Evolutionary conservation across 2,888 invertebrate species (phyloP), one percentile per base, ranked within the genome.

Genomic region (Erynnis tages): DNA sequence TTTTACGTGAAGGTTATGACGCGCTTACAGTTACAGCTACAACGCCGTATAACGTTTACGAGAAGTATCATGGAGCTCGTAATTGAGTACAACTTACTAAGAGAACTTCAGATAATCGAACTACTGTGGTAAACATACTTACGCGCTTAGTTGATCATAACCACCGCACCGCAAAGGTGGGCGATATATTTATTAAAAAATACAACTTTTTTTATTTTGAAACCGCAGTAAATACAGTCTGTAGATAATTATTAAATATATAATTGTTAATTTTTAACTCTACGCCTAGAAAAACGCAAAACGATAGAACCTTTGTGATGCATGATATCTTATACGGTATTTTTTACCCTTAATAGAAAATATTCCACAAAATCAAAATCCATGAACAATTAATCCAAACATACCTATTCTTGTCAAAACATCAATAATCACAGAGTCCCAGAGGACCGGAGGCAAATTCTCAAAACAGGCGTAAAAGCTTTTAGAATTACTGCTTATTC

Each of bases 401-500:
- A 25, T 32, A 58, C 54, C 48, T 49, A 55, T 67, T 70, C 67
- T 73, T 79, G 86, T 86, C 88, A 87, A 81, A 87, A 87, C 86
- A 87, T 83, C 84, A 86, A 86, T 85, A 85, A 82, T 79, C 77
- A 69, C 37, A 14, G 63, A 58, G 56, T 75, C 82, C 86, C 87
- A 25, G 57, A 62, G 80, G 85, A 66, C 54, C 55, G 54, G 53
- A 71, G 66, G 66, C 66, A 71, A 79, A 79, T 76, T 74, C 77
- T 70, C 75, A 76, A 74, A 82, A 76, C 76, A 78, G 72, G 73
- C 76, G 78, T 75, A 73, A 81, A 83, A 82, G 86, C 87, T 87
- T 87, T 88, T 82, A 84, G 82, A 87, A 87, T 86, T 85, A 85
- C 79, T 73, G 73, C 69, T 77, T 80, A 84, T 88, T 87, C 84